Base-by-base conservation (phyloP, 1,140 invertebrate species). In the Drosophila kohkoa region DNA sequence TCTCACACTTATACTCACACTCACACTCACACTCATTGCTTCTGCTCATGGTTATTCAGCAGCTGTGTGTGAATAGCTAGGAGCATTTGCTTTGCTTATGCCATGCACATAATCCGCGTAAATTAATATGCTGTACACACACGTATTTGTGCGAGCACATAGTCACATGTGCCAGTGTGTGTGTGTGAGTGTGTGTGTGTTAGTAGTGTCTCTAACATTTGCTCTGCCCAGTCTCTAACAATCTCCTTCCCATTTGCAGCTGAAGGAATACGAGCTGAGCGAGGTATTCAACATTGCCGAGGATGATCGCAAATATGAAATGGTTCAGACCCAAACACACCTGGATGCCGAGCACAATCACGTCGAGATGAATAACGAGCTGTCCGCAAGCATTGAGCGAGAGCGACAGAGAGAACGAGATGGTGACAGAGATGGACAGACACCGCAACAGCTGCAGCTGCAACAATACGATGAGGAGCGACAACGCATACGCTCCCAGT, bases 241-340 rank as follows among this genome's bases (percentile, higher is more conserved):
- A 46, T 57, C 6, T 16, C 7, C 7, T 52, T 20, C 15, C 32
- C 55, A 6, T 66, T 93, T 93, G 1, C 93, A 98, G 97, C 93
- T 97, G 62, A 96, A 96, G 83, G 96, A 97, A 93, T 98, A 97
- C 93, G 96, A 97, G 92, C 93, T 97, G 75, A 96, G 96, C 75
- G 96, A 97, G 93, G 96, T 96, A 67, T 97, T 97, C 92, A 96
- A 97, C 93, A 95, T 96, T 79, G 92, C 93, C 65, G 96, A 96
- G 92, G 96, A 97, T 91, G 96, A 97, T 83, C 95, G 95, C 81
- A 94, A 95, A 92, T 97, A 97, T 93, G 96, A 96, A 79, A 94
- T 95, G 58, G 92, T 97, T 25, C 94, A 94, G 91, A 95, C 94
- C 83, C 94, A 95, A 78, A 95, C 95, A 77, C 93, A 96, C 77